Base-by-base conservation (phyloP, 2,113 vertebrate species). In the Cricetomys ansorgei region DNA sequence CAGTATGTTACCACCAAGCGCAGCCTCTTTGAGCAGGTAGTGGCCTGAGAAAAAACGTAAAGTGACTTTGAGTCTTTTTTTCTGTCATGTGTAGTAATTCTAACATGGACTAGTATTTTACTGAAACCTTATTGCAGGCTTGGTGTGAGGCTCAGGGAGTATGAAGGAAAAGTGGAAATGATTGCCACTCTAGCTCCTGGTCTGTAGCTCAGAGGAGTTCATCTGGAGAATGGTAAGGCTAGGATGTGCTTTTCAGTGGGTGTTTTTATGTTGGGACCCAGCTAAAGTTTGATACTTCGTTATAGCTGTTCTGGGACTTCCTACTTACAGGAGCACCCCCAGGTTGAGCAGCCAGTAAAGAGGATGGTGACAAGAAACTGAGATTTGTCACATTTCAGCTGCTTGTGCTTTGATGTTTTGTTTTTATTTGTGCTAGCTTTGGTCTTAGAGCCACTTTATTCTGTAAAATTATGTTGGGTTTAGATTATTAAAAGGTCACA, bases 401-500 rank as follows among this genome's bases (percentile, higher is more conserved):
- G 13, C 79, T 81, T n/a, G 55, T 83, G 57, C 80, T 62, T 62
- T 83, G 55, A 25, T 7, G 23, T 79, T 29, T 3, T 12, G n/a
- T 57, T 57, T 80, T 34, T 34, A 7, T 40, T 77, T 96, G 69
- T 93, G 55, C 55, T 77, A 17, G 19, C 59, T 92, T 96, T 75
- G 73, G 19, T 92, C 64, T 91, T 94, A 70, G 75, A 96, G 48
- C 37, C 92, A 59, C 43, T 94, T 92, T 84, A 48, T 91, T 62
- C 69, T 96, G 4, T 4, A 69, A 73, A 70, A 53, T 90, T 72
- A 17, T 62, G 81, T 93, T 91, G 43, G 21, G 79, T 89, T 97
- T 95, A 25, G 50, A 81, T 75, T 84, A 86, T 81, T 81, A n/a
- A 77, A 70, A 83, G 34, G 48, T 93, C 73, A 80, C 50, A 43